Base-by-base conservation (phyloP, 2,113 vertebrate species). In the Pavo muticus region DNA sequence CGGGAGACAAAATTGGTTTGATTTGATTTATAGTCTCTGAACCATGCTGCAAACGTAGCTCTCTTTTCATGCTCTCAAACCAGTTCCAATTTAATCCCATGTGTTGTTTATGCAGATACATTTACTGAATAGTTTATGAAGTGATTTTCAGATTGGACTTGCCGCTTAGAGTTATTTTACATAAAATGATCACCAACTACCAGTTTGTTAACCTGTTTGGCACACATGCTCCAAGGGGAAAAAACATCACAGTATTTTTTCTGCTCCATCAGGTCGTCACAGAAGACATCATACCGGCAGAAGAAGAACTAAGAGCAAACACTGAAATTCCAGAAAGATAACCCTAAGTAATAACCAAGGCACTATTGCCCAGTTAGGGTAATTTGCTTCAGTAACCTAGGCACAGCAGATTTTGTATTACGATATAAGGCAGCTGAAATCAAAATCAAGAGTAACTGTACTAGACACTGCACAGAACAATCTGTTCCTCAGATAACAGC, bases 11-110 rank as follows among this genome's bases (percentile, higher is more conserved):
- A 93, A 95, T 90, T 91, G 88, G 39, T 87, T 68, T 93, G 93
- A 95, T 95, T 94, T 96, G 89, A 96, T 95, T 95, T 90, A 86
- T n/a, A 69, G 65, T 80, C 83, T 88, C 69, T 88, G 69, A 95
- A 93, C 69, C 73, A 42, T 69, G 65, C 25, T 12, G 11, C 54
- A 94, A 84, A 93, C 20, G 10, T 29, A 91, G 48, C 27, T 48
- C 12, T 93, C 52, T 29, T 88, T 77, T 92, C 72, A 67, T 68
- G 50, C 48, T 87, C 76, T 68, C 57, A 82, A 90, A 84, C 48
- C 11, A 44, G 67, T 48, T 83, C 91, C 40, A 60, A 35, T 93
- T 90, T 91, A 90, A 90, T 90, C 52, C 54, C 37, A 9, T 40
- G 60, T 81, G 61, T 71, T 94, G 71, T 88, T 90, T 95, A 93